A percentile compares a stretch with the other conserved stretches of the same genome.
Conservation (phyloP, 2,888 invertebrate species). For the Tupiocoris notatus region DNA sequence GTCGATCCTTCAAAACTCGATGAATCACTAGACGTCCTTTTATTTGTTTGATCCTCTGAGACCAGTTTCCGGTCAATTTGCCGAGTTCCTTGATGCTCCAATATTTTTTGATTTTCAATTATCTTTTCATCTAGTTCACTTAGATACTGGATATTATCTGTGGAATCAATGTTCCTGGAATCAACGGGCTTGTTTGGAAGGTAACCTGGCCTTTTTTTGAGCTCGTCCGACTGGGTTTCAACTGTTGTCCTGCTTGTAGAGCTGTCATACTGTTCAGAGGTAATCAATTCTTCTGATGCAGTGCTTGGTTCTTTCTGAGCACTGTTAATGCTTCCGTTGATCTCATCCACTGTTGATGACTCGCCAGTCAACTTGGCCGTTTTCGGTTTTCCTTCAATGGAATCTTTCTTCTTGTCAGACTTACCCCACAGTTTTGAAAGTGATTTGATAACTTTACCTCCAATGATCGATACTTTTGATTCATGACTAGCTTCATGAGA, state of each 20-base stretch:
- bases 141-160: too few relatives aligned
- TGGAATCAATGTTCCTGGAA: not conserved
- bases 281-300: not conserved
- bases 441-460: slow-evolving; percentile 44
- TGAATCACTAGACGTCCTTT: not conserved
- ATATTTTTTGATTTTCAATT: too few relatives aligned
- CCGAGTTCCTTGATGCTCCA: not conserved
- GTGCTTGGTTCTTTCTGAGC: not conserved
- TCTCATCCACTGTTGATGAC: not conserved
- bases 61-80: slow-evolving; percentile 48
- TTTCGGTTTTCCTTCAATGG: not conserved
- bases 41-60: too few relatives aligned
- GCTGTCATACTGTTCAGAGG: not conserved
- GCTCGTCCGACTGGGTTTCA: slow-evolving; percentile 12
- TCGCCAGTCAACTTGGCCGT: not conserved
- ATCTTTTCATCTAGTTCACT: too few relatives aligned
- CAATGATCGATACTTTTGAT: slow-evolving; percentile 24
- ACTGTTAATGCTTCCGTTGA: not conserved
- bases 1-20: not conserved
- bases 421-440: slow-evolving; percentile 20
- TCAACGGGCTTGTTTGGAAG: slow-evolving; percentile 4
- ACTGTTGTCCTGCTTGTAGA: not conserved
- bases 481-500: not conserved
- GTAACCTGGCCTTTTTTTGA: slow-evolving; percentile 9
- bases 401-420: slow-evolving; percentile 9